Evolutionary conservation across 2,113 vertebrate genomes (phyloP), one percentile per base, ranked within the genome.

Genomic region (Geococcyx californianus): DNA sequence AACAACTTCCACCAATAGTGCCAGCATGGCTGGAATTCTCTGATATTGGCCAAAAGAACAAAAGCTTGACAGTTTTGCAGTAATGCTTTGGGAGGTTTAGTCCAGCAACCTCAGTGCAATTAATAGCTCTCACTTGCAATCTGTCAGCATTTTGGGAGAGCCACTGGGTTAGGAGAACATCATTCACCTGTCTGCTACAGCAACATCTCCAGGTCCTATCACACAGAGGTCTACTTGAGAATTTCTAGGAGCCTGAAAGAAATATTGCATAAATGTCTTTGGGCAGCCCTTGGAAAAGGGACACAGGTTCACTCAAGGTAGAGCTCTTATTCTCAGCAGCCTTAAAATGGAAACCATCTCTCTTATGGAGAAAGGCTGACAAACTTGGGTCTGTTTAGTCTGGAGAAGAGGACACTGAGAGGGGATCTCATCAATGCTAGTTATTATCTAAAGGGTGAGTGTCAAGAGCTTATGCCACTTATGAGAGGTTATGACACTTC

Each of bases 31-130:
- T 70, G 51, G 47, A 62, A 17, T 0, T 0, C 33, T 69, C 26
- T 0, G 0, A 24, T 0, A 0, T 51, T 58, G 51, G 31, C 62
- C 49, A 45, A 69, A 67, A 10, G 24, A 36, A 38, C 33, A 44
- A 87, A 89, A 80, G 12, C 21, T 49, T 34, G 60, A 70, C 13
- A 10, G 26, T 21, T 45, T 52, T 55, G 25, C 64, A 52, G 24
- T 63, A 49, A 55, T 6, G 7, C 20, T 66, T 77, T 34, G 31
- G 49, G 24, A 74, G 19, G 17, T 29, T 84, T 82, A 33, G 10
- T 73, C 19, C 1, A 0, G 23, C 2, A 1, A 34, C 11, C 31
- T 15, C 17, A 13, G 51, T 77, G 38, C 25, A 55, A 47, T 45
- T 31, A 31, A 19, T 56, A 55, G 29, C 14, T 90, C 56, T 76